Evolutionary conservation across 1,140 invertebrate species (phyloP), one percentile per base, ranked within the genome.

Genomic region (Eupristina koningsbergeri): DNA sequence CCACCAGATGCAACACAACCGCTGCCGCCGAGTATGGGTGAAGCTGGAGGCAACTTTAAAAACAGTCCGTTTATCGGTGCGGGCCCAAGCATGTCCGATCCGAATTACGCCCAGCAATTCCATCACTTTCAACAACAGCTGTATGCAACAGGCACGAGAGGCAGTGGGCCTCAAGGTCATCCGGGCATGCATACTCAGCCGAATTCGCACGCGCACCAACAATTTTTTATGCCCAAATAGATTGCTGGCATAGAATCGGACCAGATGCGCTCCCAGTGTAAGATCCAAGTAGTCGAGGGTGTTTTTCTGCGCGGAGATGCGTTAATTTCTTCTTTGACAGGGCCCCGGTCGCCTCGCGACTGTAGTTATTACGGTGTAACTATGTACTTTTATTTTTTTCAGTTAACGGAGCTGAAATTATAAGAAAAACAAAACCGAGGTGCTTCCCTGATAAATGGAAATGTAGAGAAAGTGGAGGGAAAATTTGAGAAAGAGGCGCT

Each of bases 121-220:
- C 97, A 98, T 91, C 97, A 98, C 92, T 98, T 98, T 93, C 97
- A 98, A 89, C 97, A 98, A 90, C 97, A 98, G 91, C 92, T 98
- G 80, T 98, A 98, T 93, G 97, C 97, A 39, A 98, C 97, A 17
- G 96, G 96, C 83, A 97, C 96, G 34, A 94, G 96, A 85, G 95
- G 93, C 63, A 92, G 90, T 64, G 91, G 91, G 22, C 89, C 88
- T n/a, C 88, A 89, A 22, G 75, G 74, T 26, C 91, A 92, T 86
- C 90, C 91, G 29, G 91, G 88, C 83, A 81, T 92, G 50, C 92
- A 92, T 85, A 87, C 90, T 83, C 90, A 87, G 84, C 92, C 91
- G 17, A 93, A 92, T 80, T 87, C 90, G 45, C 93, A 92, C 81
- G 88, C 90, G 47, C 93, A 93, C 89, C 93, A 93, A 81, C 93